Evolutionary conservation across 1,140 invertebrate genomes (phyloP), one percentile per base, ranked within the genome.

Genomic region (Hylaeus volcanicus): DNA sequence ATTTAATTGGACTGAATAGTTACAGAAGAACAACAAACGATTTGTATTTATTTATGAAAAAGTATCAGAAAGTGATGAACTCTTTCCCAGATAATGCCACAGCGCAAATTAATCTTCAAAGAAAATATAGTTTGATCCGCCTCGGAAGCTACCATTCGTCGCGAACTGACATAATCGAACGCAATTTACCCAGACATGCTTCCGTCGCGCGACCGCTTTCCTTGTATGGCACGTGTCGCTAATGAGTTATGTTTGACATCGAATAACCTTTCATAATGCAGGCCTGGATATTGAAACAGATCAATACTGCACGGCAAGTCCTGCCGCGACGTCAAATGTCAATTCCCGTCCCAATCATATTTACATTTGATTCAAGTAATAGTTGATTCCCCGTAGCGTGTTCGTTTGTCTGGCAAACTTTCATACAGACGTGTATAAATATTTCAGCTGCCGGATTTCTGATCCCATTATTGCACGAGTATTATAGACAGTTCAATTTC

Each of bases 211-310:
- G 5, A 1, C 45, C 26, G 8, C 1, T n/a, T 37, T 41, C n/a
- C 9, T 68, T 45, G 3, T 12, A 26, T 51, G 65, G 53, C 65
- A 68, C 15, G 45, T 6, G n/a, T 9, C 65, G 65, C 26, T 68
- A 68, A 51, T 68, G 65, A 68, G 45, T 68, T 68, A 68, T 11
- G 65, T 51, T 51, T 68, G 65, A 68, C 65, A 37, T 5, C n/a
- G 45, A 68, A 68, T 45, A 45, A 68, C 45, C 65, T 45, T 51
- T 68, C 45, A 68, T 37, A 51, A 51, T 26, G 65, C 65, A 68
- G 26, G 65, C 45, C n/a, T n/a, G 1, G 9, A 3, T 26, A 48
- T 51, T 51, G 65, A 37, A 37, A 37, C 45, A 68, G 65, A 51
- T 68, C 65, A 68, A 68, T 68, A 68, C 65, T 48, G 48, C 15